phyloP scores from a whole-genome alignment of 2,888 invertebrate genomes.

The Drosophila testacea region DNA sequence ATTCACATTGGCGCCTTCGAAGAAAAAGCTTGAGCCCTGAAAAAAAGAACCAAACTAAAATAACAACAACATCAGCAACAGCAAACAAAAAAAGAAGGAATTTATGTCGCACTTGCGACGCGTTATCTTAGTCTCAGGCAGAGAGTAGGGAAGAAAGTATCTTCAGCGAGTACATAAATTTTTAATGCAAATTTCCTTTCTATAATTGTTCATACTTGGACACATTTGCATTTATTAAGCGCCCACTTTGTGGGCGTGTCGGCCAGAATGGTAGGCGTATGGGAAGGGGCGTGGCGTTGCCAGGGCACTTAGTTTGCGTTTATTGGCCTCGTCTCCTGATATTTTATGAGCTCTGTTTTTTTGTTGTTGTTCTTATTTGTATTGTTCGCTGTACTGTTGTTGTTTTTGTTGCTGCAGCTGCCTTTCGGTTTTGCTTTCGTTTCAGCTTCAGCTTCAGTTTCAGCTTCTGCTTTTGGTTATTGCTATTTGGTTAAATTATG shows the following conservation, averaged over 20 bases:
- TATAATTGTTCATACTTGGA: conserved; percentile 78
- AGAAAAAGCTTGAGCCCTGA: conserved; percentile 8
- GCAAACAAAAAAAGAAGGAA: conserved; percentile 31
- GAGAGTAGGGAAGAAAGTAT: neutral
- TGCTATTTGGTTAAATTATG: conserved; percentile 78
- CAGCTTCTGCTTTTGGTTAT: conserved; percentile 49
- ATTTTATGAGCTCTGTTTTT: conserved; percentile 45
- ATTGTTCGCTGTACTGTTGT: conserved; percentile 4
- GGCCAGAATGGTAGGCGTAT: conserved; percentile 4
- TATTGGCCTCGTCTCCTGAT: conserved; percentile 62
- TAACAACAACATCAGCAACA: neutral
- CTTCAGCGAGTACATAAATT: conserved; percentile 70
- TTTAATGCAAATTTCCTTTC: conserved; percentile 80
- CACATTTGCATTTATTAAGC: conserved; percentile 79
- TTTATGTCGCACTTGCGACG: conserved; percentile 68
- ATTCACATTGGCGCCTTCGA: conserved; percentile 16
- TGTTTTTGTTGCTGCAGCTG: conserved; percentile 25
- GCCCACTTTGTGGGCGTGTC: conserved; percentile 23
- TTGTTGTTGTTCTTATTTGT: conserved; percentile 13
- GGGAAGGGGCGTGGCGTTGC: conserved; percentile 24
- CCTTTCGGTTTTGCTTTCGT: conserved; percentile 11
- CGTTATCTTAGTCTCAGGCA: conserved; percentile 32
- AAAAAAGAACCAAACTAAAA: conserved; percentile 7
- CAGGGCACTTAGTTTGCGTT: conserved; percentile 72
- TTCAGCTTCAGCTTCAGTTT: conserved; percentile 1